Evolutionary conservation across 2,888 invertebrate species (phyloP).

Genomic region (Lissocephala sabroskyi): DNA sequence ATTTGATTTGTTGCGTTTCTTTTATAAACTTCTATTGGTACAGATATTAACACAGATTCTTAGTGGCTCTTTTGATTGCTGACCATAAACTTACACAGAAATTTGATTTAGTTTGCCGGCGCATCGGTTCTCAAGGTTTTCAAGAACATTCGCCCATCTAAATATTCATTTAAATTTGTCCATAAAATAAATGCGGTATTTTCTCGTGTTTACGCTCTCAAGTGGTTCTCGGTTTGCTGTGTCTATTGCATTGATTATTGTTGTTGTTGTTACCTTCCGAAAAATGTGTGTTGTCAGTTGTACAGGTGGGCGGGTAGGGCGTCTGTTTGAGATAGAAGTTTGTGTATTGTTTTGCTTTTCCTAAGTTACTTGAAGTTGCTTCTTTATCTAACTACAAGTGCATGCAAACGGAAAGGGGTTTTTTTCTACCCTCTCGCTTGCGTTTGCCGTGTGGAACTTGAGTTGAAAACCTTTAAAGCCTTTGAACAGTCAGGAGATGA

Average conservation of each 20-base stretch:
- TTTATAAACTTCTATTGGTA: no score
- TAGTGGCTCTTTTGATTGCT: slow-evolving; percentile 6
- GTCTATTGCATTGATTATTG: slow-evolving; percentile 12
- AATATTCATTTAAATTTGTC: slow-evolving; percentile 53
- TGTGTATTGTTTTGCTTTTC: not conserved
- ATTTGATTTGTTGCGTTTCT: no score
- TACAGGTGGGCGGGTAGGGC: slow-evolving; percentile 22
- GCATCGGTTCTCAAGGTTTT: slow-evolving; percentile 18
- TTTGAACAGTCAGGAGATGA: slow-evolving; percentile 40
- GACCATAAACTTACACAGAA: slow-evolving; percentile 1
- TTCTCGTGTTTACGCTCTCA: slow-evolving; percentile 34
- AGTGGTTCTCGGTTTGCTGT: slow-evolving; percentile 5
- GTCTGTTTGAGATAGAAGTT: slow-evolving; percentile 9
- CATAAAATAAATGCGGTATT: slow-evolving; percentile 56
- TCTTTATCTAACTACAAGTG: slow-evolving; percentile 36
- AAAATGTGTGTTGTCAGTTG: slow-evolving; percentile 19
- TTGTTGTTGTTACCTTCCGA: not conserved
- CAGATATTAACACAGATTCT: no score
- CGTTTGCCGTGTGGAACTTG: not conserved
- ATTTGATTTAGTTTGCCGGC: slow-evolving; percentile 7
- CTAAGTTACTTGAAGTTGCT: slow-evolving; percentile 35
- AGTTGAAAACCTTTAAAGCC: slow-evolving; percentile 27
- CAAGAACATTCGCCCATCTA: slow-evolving; percentile 36
- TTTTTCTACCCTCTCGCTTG: no score
- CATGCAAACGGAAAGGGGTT: no score